A percentile compares a stretch with the other conserved stretches of the same genome.
Evolutionary conservation across 2,113 vertebrate genomes (phyloP).

Genomic region (Ondatra zibethicus): DNA sequence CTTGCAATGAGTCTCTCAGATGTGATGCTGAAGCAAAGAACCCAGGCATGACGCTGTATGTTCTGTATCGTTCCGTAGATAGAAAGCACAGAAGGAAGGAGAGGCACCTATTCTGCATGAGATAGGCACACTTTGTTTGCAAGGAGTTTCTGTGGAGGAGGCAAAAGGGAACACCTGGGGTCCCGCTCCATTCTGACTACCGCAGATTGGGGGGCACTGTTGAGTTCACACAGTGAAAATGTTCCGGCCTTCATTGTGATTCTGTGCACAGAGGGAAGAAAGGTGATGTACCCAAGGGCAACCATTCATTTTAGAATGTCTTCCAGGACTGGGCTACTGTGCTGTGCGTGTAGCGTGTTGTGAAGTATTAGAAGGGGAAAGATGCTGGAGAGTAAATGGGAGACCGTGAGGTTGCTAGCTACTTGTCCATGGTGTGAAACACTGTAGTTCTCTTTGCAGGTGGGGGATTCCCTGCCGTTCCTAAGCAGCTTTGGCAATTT

Average conservation of each 20-base stretch:
- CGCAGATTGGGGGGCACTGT: accelerated
- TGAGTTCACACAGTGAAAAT: accelerated
- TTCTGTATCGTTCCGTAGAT: background rate
- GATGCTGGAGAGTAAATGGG: background rate
- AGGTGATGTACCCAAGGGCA: too few species aligned
- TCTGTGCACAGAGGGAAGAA: background rate
- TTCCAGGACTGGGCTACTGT: background rate
- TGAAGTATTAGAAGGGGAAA: background rate
- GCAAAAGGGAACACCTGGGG: accelerated
- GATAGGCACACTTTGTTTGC: accelerated
- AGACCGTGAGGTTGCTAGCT: background rate
- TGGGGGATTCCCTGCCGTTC: background rate
- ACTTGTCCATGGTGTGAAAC: background rate
- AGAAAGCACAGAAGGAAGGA: background rate
- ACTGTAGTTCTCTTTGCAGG: background rate
- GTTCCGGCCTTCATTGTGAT: accelerated
- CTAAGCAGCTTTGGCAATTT: constrained; percentile 41
- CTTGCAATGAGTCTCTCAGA: background rate
- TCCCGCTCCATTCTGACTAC: background rate
- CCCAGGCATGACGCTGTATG: background rate
- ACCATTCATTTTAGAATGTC: background rate
- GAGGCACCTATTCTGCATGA: accelerated
- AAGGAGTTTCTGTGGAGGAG: background rate
- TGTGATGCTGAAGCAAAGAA: background rate
- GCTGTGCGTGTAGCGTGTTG: accelerated